A percentile compares a stretch with the other conserved stretches of the same genome.
Evolutionary conservation across 2,113 vertebrate genomes (phyloP).

Genomic region (Uria aalge): DNA sequence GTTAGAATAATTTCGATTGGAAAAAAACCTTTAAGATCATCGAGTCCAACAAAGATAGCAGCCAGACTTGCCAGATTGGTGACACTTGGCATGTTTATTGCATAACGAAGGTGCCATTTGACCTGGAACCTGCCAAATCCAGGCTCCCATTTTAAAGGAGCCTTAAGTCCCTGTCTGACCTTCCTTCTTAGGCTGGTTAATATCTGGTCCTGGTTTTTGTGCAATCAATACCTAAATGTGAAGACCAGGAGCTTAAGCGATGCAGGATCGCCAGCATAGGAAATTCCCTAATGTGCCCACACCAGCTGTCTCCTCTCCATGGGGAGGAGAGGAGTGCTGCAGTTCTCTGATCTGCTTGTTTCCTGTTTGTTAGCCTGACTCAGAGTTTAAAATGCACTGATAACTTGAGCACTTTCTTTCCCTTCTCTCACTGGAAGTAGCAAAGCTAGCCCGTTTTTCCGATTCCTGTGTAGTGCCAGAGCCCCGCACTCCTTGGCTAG

Average conservation of each 20-base stretch:
- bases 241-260: background rate
- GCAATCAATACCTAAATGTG: background rate
- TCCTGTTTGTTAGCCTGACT: accelerated
- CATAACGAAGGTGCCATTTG: background rate
- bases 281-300: accelerated
- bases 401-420: background rate
- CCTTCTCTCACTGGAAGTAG: background rate
- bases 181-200: background rate
- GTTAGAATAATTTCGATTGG: background rate
- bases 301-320: background rate
- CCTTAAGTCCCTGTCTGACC: background rate
- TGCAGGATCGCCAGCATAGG: background rate
- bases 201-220: background rate
- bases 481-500: background rate
- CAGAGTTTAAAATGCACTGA: background rate
- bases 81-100: background rate
- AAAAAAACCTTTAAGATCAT: background rate
- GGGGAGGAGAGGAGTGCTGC: background rate
- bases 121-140: background rate
- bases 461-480: background rate
- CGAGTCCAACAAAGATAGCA: background rate
- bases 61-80: background rate
- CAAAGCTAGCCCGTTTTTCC: background rate
- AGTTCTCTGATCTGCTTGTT: accelerated
- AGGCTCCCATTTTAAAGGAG: background rate